These are phyloP conservation scores for Gnathonemus longibarbis DNA, from an alignment of 2,113 vertebrate species.

Conservation along the genomic window DNA sequence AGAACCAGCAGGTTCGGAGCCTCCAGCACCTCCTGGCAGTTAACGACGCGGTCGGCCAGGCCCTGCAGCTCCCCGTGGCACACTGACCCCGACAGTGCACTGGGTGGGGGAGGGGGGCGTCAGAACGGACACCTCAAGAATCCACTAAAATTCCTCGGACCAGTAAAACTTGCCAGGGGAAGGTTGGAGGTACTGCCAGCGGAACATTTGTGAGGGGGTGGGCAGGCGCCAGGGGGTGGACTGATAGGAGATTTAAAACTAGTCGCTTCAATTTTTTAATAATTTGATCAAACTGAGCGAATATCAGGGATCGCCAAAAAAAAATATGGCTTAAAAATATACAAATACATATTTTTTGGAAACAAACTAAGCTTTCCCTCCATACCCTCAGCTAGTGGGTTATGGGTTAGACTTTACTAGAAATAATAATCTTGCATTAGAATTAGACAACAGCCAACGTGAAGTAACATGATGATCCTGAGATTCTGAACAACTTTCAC, in stretches of 20 bases:
- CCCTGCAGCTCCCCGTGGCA: constrained; percentile 89
- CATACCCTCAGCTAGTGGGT: background rate
- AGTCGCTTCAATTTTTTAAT: background rate
- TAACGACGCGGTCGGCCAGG: constrained; percentile 89
- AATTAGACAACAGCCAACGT: background rate
- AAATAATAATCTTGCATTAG: background rate
- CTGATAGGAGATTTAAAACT: background rate
- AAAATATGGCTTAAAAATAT: background rate
- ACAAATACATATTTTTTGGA: background rate
- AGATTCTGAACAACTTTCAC: background rate
- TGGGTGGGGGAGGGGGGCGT: constrained; percentile 18
- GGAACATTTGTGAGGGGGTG: background rate
- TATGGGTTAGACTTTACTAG: background rate
- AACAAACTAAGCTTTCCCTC: background rate
- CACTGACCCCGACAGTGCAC: constrained; percentile 77
- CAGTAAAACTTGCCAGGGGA: background rate
- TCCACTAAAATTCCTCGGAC: background rate
- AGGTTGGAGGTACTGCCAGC: background rate
- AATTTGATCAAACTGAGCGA: background rate
- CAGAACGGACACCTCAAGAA: background rate
- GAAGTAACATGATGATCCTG: background rate
- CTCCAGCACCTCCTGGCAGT: constrained; percentile 88
- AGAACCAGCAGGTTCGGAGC: constrained; percentile 92
- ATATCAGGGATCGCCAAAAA: background rate
- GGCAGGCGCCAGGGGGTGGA: too few relatives aligned